A percentile compares a stretch with the other conserved stretches of the same genome.
These are phyloP conservation scores for Thyatira batis DNA, from an alignment of 2,888 invertebrate species.

Conservation along the genomic window DNA sequence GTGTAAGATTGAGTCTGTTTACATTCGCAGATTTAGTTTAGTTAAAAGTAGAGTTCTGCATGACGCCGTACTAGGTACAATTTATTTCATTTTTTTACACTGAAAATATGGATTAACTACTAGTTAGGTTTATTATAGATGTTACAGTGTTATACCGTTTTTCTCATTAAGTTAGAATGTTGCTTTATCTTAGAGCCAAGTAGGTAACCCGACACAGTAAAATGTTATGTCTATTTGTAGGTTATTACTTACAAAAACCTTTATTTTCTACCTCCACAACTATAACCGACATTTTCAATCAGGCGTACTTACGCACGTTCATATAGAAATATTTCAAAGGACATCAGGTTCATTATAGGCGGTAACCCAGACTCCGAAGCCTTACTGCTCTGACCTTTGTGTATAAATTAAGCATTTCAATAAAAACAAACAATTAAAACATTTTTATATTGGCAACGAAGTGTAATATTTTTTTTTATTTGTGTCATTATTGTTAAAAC, in stretches of 20 bases:
- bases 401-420: constrained; percentile 7
- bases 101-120: too few relatives aligned
- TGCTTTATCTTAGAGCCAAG: neutral
- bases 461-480: neutral
- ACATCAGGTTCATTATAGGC: constrained; percentile 28
- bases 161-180: neutral
- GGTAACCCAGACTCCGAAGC: constrained; percentile 30
- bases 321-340: constrained; percentile 29
- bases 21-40: too few relatives aligned
- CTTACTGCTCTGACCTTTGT: constrained; percentile 30
- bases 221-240: neutral
- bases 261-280: neutral
- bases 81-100: too few relatives aligned
- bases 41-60: too few relatives aligned
- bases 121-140: too few relatives aligned
- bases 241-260: neutral
- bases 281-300: neutral
- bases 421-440: constrained; percentile 11
- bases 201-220: neutral
- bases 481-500: neutral
- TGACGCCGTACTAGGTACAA: too few relatives aligned
- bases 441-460: neutral
- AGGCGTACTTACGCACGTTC: neutral
- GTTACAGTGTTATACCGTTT: neutral
- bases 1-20: too few relatives aligned